Conservation (phyloP, 2,888 invertebrate genomes). For the Cataglyphis albicans region DNA sequence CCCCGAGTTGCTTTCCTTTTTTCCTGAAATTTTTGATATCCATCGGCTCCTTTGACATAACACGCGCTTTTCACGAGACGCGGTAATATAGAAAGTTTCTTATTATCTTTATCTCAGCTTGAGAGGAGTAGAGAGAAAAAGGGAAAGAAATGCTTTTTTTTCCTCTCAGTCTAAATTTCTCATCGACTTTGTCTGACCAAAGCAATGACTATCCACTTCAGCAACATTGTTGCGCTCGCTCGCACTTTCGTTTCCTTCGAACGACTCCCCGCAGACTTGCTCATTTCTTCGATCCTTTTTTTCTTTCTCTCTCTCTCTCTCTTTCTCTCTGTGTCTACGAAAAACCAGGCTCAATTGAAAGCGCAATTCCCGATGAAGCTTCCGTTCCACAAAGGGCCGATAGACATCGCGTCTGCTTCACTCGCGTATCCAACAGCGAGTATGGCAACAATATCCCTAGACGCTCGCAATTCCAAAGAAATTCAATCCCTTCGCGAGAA, state of each 20-base stretch:
- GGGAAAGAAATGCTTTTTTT: not conserved
- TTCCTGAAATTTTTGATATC: conserved; percentile 31
- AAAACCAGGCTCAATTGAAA: conserved; percentile 56
- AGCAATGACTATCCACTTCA: conserved; percentile 67
- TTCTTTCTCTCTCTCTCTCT: not conserved
- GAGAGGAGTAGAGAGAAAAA: not conserved
- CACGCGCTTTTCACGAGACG: not conserved
- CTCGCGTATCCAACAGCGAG: conserved; percentile 16
- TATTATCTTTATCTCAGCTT: conserved; percentile 38
- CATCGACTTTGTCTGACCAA: conserved; percentile 63
- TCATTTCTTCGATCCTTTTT: conserved; percentile 58
- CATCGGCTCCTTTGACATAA: conserved; percentile 25
- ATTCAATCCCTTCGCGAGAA: conserved; percentile 32
- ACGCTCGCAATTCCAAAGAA: not conserved
- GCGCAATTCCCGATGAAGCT: conserved; percentile 66
- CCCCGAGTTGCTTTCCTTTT: conserved; percentile 16
- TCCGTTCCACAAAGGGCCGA: conserved; percentile 39
- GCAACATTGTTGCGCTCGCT: conserved; percentile 47
- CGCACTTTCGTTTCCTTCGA: conserved; percentile 55
- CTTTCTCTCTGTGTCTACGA: not conserved
- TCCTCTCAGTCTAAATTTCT: conserved; percentile 1
- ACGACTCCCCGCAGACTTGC: conserved; percentile 47
- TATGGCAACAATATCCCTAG: not conserved
- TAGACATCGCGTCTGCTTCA: conserved; percentile 28
- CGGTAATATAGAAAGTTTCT: conserved; percentile 24